Evolutionary conservation across 1,140 invertebrate species (phyloP).

Genomic region (Drosophila melanica): DNA sequence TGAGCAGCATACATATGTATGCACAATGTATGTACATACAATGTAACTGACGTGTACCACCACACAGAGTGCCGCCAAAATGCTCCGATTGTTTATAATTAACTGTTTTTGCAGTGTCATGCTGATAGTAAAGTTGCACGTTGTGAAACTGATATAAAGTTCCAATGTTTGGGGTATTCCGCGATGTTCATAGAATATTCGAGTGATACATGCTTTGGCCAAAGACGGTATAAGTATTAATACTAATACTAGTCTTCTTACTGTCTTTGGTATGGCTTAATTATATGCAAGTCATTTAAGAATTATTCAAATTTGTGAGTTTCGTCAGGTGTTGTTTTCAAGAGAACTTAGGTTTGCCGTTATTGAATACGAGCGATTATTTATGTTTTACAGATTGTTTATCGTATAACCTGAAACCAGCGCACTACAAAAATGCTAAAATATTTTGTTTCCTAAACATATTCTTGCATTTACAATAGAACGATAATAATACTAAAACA

Average conservation of each 20-base stretch:
- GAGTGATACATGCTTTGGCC: neutral
- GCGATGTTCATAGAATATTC: conserved; percentile 16
- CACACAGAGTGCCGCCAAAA: neutral
- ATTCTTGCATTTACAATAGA: no score
- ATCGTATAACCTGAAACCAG: no score
- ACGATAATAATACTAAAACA: no score
- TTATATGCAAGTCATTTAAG: conserved; percentile 12
- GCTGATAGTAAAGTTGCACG: conserved; percentile 20
- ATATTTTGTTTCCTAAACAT: no score
- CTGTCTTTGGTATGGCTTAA: conserved; percentile 7
- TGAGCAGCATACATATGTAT: no score
- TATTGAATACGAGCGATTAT: no score
- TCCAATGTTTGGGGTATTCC: conserved; percentile 1
- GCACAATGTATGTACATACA: neutral
- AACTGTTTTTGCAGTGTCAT: conserved; percentile 22
- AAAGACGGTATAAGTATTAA: no score
- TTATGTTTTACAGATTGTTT: no score
- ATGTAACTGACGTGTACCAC: conserved; percentile 25
- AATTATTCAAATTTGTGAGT: neutral
- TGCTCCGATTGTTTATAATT: conserved; percentile 25
- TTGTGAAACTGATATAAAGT: conserved; percentile 30
- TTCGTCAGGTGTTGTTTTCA: neutral
- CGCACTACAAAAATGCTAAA: no score
- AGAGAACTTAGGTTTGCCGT: neutral
- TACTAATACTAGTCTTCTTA: no score